Conservation (phyloP, 2,113 vertebrate genomes). For the Percina caprodes region DNA sequence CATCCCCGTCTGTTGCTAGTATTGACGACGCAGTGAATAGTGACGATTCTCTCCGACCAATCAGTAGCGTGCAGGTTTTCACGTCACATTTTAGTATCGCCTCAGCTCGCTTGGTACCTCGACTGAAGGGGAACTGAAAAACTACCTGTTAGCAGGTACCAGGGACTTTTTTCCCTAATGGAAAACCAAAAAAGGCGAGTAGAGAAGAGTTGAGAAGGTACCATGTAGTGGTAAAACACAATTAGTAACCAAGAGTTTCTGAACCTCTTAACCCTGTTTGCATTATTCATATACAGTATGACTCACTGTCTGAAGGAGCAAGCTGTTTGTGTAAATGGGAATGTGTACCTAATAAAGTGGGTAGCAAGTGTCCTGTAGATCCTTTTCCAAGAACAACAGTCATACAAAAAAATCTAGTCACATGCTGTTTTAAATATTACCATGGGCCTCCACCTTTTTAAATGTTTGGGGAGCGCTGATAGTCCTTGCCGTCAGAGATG, state of each 20-base stretch:
- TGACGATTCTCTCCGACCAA: too few relatives aligned
- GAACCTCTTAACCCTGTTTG: conserved; percentile 53
- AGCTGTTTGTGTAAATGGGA: conserved; percentile 46
- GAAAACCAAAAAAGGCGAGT: too few relatives aligned
- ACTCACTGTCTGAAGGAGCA: conserved; percentile 57
- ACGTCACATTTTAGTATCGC: too few relatives aligned
- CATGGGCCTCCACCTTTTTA: conserved; percentile 15
- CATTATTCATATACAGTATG: conserved; percentile 65
- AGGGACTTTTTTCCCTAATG: too few relatives aligned
- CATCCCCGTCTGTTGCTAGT: too few relatives aligned
- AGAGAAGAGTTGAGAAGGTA: too few relatives aligned
- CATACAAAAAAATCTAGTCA: conserved; percentile 23
- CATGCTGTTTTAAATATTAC: conserved; percentile 38
- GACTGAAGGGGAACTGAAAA: too few relatives aligned
- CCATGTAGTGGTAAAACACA: too few relatives aligned
- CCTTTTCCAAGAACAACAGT: conserved; percentile 21
- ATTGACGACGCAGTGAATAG: too few relatives aligned
- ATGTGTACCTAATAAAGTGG: conserved; percentile 53
- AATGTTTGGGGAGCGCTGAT: conserved; percentile 23
- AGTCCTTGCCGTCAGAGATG: conserved; percentile 17
- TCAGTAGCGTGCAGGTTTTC: too few relatives aligned
- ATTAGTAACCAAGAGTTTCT: conserved; percentile 34
- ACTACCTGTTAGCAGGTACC: too few relatives aligned
- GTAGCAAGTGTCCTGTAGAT: conserved; percentile 9
- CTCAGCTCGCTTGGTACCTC: too few relatives aligned